phyloP scores from a whole-genome alignment of 2,113 vertebrate genomes.

The Tragelaphus imberbis region DNA sequence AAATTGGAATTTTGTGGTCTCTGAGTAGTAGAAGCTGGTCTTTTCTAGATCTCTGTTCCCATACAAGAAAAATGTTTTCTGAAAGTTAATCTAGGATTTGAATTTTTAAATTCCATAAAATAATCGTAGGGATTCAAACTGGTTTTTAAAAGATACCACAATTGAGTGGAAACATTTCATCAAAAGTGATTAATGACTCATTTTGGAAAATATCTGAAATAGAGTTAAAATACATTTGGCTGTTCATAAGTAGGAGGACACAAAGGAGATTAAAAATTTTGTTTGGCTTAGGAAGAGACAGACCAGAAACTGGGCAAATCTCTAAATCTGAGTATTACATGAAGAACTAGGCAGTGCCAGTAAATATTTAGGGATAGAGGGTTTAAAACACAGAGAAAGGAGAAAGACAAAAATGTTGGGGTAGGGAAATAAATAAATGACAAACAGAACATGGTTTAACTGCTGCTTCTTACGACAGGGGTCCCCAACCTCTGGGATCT shows the following conservation, averaged over 20 bases:
- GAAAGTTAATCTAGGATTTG: background rate
- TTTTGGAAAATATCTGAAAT: background rate
- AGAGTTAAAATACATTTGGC: background rate
- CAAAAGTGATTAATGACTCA: background rate
- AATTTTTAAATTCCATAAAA: constrained; percentile 8
- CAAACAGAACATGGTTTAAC: background rate
- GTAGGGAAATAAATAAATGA: background rate
- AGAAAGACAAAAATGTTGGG: background rate
- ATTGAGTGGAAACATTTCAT: constrained; percentile 24
- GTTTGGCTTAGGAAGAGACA: background rate
- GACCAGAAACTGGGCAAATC: background rate
- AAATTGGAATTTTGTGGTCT: background rate
- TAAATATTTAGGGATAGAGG: background rate
- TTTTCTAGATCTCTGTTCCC: background rate
- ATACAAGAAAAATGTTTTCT: background rate
- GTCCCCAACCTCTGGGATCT: background rate
- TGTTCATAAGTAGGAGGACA: background rate
- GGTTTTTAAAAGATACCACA: background rate
- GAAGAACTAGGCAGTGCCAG: background rate
- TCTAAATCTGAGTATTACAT: background rate
- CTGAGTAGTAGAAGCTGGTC: background rate
- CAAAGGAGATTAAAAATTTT: background rate
- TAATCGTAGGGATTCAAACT: background rate
- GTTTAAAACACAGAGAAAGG: background rate
- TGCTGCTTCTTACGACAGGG: background rate